phyloP scores from a whole-genome alignment of 92 coral and sea anemone species.

The Porites rus region DNA sequence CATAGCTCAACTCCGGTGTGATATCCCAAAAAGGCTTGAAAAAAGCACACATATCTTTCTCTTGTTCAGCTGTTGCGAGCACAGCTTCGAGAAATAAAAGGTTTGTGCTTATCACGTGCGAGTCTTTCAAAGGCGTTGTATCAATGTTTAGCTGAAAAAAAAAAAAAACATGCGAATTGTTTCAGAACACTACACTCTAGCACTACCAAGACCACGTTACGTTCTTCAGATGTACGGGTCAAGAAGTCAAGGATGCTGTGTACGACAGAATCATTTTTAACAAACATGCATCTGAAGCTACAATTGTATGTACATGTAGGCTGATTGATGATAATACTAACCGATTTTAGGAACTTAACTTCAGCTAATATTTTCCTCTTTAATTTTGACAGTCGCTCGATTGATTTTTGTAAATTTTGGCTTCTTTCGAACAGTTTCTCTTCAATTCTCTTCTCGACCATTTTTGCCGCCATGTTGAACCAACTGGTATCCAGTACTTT shows the following conservation, averaged over 20 bases:
- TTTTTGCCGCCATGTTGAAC: no score
- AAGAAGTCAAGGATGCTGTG: no score
- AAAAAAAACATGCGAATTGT: not conserved
- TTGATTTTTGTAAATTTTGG: conserved; percentile 25
- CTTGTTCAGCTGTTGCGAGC: conserved; percentile 67
- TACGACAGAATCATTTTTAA: no score
- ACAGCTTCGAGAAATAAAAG: conserved; percentile 84
- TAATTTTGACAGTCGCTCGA: conserved; percentile 71
- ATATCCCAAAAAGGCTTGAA: conserved; percentile 61
- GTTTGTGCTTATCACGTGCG: conserved; percentile 89
- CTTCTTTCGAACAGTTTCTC: conserved; percentile 24
- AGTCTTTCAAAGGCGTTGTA: conserved; percentile 53
- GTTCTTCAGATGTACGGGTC: no score
- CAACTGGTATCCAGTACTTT: no score
- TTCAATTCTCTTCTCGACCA: not conserved
- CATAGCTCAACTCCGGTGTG: not conserved
- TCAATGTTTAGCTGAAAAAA: conserved; percentile 49
- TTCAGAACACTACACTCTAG: not conserved
- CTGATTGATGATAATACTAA: not conserved
- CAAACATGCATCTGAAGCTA: not conserved
- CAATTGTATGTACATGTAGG: no score
- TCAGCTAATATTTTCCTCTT: conserved; percentile 75
- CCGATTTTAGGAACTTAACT: conserved; percentile 72
- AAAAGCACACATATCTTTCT: conserved; percentile 60
- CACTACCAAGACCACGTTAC: no score